These are phyloP conservation scores for Coleophora flavipennella DNA, from an alignment of 2,888 invertebrate species.

Conservation along the genomic window DNA sequence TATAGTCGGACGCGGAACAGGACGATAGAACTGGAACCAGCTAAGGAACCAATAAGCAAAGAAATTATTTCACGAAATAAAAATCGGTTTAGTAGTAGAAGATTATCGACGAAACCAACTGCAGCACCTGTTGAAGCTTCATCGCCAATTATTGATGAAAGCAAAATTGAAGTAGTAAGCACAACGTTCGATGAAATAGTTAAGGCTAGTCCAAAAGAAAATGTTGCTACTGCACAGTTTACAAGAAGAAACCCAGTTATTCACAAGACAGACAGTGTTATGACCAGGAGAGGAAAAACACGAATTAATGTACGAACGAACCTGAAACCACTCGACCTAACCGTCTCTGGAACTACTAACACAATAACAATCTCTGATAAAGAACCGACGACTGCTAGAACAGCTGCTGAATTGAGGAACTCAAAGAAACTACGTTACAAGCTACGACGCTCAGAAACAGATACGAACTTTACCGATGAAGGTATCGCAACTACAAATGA, in stretches of 20 bases:
- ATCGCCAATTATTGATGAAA: slow-evolving; percentile 34
- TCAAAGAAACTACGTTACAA: slow-evolving; percentile 51
- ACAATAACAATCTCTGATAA: slow-evolving; percentile 36
- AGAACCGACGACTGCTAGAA: slow-evolving; percentile 44
- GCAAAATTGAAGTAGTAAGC: slow-evolving; percentile 39
- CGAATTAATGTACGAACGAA: slow-evolving; percentile 40
- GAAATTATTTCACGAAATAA: slow-evolving; percentile 35
- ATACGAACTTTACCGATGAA: slow-evolving; percentile 54
- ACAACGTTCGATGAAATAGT: slow-evolving; percentile 38
- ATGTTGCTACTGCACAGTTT: slow-evolving; percentile 30
- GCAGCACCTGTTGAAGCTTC: slow-evolving; percentile 26
- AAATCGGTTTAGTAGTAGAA: slow-evolving; percentile 28
- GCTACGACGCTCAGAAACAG: slow-evolving; percentile 44
- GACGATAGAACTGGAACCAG: slow-evolving; percentile 26
- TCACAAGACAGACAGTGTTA: slow-evolving; percentile 31
- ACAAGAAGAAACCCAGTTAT: slow-evolving; percentile 40
- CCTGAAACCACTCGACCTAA: slow-evolving; percentile 38
- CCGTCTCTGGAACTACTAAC: slow-evolving; percentile 52
- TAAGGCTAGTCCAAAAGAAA: slow-evolving; percentile 32
- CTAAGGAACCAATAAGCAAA: slow-evolving; percentile 28
- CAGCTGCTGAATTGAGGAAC: slow-evolving; percentile 36
- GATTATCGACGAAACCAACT: slow-evolving; percentile 21
- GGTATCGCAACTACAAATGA: slow-evolving; percentile 39
- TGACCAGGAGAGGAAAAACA: slow-evolving; percentile 30
- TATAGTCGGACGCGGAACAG: slow-evolving; percentile 45